A percentile compares a stretch with the other conserved stretches of the same genome.
These are phyloP conservation scores for Tragelaphus eurycerus DNA, from an alignment of 2,797 vertebrate genomes.

Conservation along the genomic window DNA sequence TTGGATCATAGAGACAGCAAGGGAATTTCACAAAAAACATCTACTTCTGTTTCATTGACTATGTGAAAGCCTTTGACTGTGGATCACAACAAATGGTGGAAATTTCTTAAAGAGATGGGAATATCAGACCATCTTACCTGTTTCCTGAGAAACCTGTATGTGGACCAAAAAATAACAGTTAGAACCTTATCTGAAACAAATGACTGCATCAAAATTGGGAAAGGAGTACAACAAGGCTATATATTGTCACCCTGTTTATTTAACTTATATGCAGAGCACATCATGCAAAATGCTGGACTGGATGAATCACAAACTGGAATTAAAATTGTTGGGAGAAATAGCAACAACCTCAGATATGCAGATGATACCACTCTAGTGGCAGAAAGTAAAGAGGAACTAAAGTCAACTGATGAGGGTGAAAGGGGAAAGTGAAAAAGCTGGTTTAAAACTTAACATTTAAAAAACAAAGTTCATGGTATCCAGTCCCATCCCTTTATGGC, in stretches of 20 bases:
- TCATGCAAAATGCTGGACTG: not conserved
- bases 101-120: not conserved
- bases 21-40: not conserved
- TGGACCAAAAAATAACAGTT: not conserved
- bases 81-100: not conserved
- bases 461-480: not conserved
- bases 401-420: not conserved
- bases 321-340: not conserved
- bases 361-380: not conserved
- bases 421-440: not conserved
- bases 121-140: not conserved
- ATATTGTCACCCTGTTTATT: not conserved
- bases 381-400: not conserved
- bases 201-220: not conserved
- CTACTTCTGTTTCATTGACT: not conserved
- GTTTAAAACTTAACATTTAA: not conserved
- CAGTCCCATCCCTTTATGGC: not conserved
- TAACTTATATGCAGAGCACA: not conserved
- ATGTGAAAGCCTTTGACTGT: not conserved
- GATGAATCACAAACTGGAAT: not conserved
- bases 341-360: not conserved
- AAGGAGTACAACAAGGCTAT: not conserved
- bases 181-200: not conserved
- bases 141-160: not conserved
- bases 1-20: not conserved